Conservation (phyloP, 2,888 invertebrate species). For the Limnephilus marmoratus region DNA sequence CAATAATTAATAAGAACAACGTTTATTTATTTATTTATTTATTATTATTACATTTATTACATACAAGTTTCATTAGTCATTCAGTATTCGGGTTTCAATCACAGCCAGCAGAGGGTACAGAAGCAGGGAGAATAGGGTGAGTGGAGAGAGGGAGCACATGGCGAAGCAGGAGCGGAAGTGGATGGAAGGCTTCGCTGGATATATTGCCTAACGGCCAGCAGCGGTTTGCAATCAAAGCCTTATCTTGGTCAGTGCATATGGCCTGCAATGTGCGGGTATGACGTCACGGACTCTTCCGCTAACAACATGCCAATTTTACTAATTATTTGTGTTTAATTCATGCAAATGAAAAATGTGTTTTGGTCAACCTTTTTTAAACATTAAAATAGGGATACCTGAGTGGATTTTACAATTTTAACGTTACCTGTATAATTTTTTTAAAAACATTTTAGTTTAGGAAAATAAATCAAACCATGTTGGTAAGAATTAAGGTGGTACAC, state of each 20-base stretch:
- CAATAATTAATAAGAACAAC: neutral
- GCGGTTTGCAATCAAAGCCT: constrained; percentile 38
- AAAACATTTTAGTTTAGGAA: neutral
- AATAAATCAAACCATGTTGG: neutral
- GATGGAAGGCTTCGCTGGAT: constrained; percentile 29
- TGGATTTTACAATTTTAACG: too few species aligned
- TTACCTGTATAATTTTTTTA: neutral
- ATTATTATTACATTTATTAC: too few species aligned
- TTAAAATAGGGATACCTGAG: too few species aligned
- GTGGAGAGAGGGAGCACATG: neutral
- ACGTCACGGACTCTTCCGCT: constrained; percentile 2
- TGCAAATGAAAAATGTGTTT: neutral
- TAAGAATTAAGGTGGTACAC: too few species aligned
- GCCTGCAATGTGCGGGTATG: neutral
- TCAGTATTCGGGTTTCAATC: neutral
- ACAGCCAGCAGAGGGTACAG: neutral
- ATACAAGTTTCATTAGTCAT: neutral
- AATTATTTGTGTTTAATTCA: neutral
- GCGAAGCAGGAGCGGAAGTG: constrained; percentile 10
- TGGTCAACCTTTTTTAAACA: neutral
- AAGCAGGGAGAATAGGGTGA: neutral
- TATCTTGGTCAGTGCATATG: constrained; percentile 14
- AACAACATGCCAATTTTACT: neutral
- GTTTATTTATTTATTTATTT: too few species aligned
- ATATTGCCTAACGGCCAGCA: constrained; percentile 16